Evolutionary conservation across 1,140 invertebrate species (phyloP).

Genomic region (Leptestheria dahalacensis): DNA sequence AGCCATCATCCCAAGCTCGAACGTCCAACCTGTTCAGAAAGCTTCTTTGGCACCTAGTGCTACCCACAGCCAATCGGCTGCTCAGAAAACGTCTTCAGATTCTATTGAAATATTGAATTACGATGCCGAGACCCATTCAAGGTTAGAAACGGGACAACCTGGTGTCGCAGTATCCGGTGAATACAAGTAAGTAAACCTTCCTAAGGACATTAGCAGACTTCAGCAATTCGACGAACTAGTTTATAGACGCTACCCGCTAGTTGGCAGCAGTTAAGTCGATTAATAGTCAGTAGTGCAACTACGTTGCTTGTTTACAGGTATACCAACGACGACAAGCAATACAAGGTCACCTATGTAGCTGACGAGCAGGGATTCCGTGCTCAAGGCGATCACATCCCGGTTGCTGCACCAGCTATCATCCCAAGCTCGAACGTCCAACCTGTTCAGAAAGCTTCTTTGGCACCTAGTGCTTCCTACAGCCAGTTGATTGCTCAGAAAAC

Average conservation of each 20-base stretch:
- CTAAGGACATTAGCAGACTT: neutral
- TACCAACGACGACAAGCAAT: conserved; percentile 7
- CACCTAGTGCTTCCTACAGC: neutral
- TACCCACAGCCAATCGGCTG: neutral
- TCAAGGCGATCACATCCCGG: neutral
- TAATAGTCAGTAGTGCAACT: too few species aligned
- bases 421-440: neutral
- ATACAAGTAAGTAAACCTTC: conserved; percentile 6
- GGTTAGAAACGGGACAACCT: neutral
- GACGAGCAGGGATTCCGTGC: conserved; percentile 13
- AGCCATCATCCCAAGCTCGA: neutral
- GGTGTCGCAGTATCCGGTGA: conserved; percentile 1
- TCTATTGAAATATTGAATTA: neutral
- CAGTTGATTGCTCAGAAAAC: neutral
- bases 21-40: neutral
- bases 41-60: neutral
- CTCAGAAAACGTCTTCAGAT: neutral
- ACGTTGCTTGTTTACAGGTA: neutral
- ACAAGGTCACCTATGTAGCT: conserved; percentile 9
- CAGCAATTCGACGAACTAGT: neutral
- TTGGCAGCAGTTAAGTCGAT: too few species aligned
- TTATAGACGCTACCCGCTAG: too few species aligned
- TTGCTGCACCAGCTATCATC: neutral
- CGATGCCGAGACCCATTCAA: conserved; percentile 9
- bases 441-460: neutral